Conservation (phyloP, 2,113 vertebrate species). For the Centropus unirufus region DNA sequence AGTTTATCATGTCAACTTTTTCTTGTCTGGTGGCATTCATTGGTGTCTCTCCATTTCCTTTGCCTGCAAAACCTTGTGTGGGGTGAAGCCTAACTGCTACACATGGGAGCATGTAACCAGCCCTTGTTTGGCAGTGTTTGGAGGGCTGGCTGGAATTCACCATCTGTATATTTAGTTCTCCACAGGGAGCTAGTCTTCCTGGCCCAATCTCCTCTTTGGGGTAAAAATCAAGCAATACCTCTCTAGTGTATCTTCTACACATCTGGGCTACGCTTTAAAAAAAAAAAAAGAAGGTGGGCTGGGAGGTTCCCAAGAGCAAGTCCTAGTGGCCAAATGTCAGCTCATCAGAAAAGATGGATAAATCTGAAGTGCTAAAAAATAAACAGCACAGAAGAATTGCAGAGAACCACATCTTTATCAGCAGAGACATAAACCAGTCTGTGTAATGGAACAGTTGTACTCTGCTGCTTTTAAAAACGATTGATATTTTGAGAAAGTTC, state of each 20-base stretch:
- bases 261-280: neutral
- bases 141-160: conserved; percentile 1
- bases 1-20: neutral
- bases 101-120: neutral
- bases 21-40: neutral
- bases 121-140: neutral
- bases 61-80: neutral
- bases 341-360: neutral
- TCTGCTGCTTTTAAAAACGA: neutral
- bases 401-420: neutral
- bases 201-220: neutral
- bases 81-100: neutral
- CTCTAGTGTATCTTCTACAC: neutral
- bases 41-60: neutral
- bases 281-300: neutral
- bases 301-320: neutral
- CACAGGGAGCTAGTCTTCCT: neutral
- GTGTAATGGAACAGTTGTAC: neutral
- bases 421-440: neutral
- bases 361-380: neutral
- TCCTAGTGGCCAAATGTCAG: neutral
- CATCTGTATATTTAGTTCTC: conserved; percentile 43
- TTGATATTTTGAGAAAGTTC: neutral
- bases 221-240: neutral
- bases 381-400: neutral